Evolutionary conservation across 2,888 invertebrate species (phyloP).

Genomic region (Allygus modestus): DNA sequence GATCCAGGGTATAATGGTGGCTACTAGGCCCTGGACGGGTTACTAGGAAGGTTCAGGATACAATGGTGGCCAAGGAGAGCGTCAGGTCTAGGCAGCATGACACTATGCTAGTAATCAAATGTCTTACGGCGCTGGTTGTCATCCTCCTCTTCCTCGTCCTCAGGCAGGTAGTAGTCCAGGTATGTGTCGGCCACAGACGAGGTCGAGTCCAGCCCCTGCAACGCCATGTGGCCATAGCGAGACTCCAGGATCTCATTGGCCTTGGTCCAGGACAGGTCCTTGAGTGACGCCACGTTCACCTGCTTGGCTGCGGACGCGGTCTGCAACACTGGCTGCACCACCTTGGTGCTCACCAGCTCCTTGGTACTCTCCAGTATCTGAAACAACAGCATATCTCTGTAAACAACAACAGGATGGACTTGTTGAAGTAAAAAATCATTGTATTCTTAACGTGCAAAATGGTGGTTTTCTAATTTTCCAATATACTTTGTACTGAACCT

Average conservation of each 20-base stretch:
- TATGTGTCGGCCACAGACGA: slow-evolving; percentile 84
- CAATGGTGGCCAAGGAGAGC: no score
- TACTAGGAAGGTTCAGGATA: no score
- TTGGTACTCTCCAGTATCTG: slow-evolving; percentile 75
- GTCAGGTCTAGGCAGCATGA: no score
- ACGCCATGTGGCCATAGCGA: slow-evolving; percentile 82
- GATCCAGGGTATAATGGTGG: no score
- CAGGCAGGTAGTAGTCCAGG: slow-evolving; percentile 86
- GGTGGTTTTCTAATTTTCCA: no score
- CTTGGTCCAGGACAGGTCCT: slow-evolving; percentile 84
- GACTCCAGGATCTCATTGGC: slow-evolving; percentile 84
- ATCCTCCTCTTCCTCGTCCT: slow-evolving; percentile 75
- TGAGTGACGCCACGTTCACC: slow-evolving; percentile 75
- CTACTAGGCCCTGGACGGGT: no score
- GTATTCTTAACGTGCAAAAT: no score
- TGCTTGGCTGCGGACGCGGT: slow-evolving; percentile 57
- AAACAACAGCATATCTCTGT: slow-evolving; percentile 70
- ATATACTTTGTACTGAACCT: no score
- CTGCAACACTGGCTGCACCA: slow-evolving; percentile 72
- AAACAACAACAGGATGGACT: no score
- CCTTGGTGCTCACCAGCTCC: slow-evolving; percentile 72
- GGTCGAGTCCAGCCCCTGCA: slow-evolving; percentile 82
- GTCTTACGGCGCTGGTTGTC: slow-evolving; percentile 54
- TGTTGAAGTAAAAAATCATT: no score
- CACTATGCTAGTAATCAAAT: no score